A percentile compares a stretch with the other conserved stretches of the same genome.
Conservation (phyloP, 1,140 invertebrate genomes). For the Lepidurus arcticus region DNA sequence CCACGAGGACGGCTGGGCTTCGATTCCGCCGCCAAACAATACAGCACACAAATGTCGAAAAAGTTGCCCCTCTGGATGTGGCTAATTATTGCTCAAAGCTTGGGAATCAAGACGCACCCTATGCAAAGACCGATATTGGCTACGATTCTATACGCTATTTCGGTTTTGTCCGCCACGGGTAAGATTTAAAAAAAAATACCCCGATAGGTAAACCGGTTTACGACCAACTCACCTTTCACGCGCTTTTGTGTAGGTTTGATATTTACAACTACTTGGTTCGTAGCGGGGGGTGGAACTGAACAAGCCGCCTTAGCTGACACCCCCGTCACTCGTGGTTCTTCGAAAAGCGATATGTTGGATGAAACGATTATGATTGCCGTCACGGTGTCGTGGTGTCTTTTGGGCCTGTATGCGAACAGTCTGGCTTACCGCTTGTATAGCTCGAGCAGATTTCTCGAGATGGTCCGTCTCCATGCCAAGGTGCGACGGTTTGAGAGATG, state of each 20-base stretch:
- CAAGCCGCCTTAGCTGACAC: not conserved
- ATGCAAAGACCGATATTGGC: slow-evolving; percentile 24
- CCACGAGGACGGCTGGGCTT: slow-evolving; percentile 21
- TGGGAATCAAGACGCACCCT: slow-evolving; percentile 29
- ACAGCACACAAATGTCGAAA: slow-evolving; percentile 25
- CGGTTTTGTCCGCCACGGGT: slow-evolving; percentile 30
- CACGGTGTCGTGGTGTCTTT: slow-evolving; percentile 31
- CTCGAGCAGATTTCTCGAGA: slow-evolving; percentile 30
- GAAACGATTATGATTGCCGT: slow-evolving; percentile 10
- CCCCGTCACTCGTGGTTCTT: not conserved
- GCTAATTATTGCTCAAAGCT: slow-evolving; percentile 25
- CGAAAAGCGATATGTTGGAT: slow-evolving; percentile 22
- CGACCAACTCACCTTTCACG: not conserved
- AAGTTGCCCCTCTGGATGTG: slow-evolving; percentile 31
- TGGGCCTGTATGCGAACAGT: slow-evolving; percentile 31
- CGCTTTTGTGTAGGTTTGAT: not conserved
- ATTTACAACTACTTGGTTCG: not conserved
- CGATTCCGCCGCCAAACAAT: slow-evolving; percentile 30
- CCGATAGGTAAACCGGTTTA: not conserved
- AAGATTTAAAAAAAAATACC: not conserved
- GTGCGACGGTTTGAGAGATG: slow-evolving; percentile 6
- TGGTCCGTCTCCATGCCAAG: slow-evolving; percentile 32
- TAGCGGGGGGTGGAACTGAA: not conserved
- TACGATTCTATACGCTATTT: slow-evolving; percentile 19
- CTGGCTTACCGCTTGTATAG: slow-evolving; percentile 31